Evolutionary conservation across 2,113 vertebrate species (phyloP), one percentile per base, ranked within the genome.

Genomic region (Seriola rivoliana): DNA sequence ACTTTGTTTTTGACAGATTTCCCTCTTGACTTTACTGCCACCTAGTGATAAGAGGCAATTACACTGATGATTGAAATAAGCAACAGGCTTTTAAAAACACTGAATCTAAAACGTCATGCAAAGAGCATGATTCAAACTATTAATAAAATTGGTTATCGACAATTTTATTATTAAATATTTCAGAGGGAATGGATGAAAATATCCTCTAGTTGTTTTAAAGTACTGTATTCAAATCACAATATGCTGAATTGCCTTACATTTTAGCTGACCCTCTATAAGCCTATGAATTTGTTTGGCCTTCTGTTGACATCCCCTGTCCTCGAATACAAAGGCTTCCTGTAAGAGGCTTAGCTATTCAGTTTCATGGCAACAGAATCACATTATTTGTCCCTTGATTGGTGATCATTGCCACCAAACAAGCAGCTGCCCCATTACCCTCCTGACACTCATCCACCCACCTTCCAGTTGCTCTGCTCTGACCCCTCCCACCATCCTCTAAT

Each of bases 21-120:
- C 67, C 66, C 54, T 80, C 54, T 88, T 84, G 86, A 65, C 86
- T 94, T 91, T 88, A 91, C 91, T 92, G 92, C 94, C 95, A 93
- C 81, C 95, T 95, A 94, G 92, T 94, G 94, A 83, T 80, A 4
- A 16, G 16, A 70, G 76, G 52, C 57, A 84, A 78, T 67, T 63
- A 55, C 38, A 78, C 52, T 3, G 1, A 54, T 50, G 44, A 17
- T 25, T 72, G 71, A 25, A 17, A 23, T 2, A 32, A 55, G 78
- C 80, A 87, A 88, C 80, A 91, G 80, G 73, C 64, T 75, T 73
- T 36, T 42, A 57, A 68, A 67, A 34, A 6, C 59, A 60, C 3
- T 62, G 16, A 71, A 40, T 25, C 75, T 0, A 13, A 62, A 48
- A 76, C 36, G 7, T 25, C 29, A 69, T 14, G 21, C 13, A 50